Evolutionary conservation across 1,140 invertebrate genomes (phyloP).

Genomic region (Ruditapes philippinarum): DNA sequence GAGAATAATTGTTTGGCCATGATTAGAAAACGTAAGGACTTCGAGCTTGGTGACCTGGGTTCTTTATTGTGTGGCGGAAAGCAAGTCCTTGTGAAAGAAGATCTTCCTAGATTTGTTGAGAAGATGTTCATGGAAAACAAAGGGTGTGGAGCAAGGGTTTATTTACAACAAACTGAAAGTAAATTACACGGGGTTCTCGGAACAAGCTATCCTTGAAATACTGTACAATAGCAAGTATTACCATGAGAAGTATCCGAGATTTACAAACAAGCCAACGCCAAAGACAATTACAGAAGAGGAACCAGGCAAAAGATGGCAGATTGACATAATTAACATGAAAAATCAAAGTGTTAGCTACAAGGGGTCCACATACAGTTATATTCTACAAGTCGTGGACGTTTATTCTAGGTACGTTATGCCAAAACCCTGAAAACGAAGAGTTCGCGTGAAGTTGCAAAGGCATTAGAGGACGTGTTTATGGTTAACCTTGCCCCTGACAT

Average conservation of each 20-base stretch:
- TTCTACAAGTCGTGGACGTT: too few species aligned
- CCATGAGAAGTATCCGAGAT: neutral
- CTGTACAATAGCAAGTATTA: conserved; percentile 1
- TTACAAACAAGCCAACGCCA: neutral
- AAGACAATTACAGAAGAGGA: neutral
- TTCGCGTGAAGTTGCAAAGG: neutral
- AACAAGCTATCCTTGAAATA: neutral
- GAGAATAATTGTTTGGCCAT: neutral
- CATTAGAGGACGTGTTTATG: neutral
- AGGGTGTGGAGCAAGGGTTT: neutral
- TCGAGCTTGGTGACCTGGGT: neutral
- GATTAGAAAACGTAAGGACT: neutral
- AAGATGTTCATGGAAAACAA: neutral
- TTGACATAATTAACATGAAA: conserved; percentile 35
- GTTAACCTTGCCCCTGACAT: conserved; percentile 18
- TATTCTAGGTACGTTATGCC: conserved; percentile 46
- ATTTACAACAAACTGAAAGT: conserved; percentile 20
- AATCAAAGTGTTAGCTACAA: neutral
- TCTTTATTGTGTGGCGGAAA: neutral
- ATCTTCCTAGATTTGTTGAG: neutral
- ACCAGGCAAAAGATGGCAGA: conserved; percentile 23
- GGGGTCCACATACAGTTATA: conserved; percentile 36
- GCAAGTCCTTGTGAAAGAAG: neutral
- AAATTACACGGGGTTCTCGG: neutral
- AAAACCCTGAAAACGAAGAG: conserved; percentile 16